These are phyloP conservation scores for Solenodon paradoxus DNA, from an alignment of 2,113 vertebrate genomes.

Conservation along the genomic window DNA sequence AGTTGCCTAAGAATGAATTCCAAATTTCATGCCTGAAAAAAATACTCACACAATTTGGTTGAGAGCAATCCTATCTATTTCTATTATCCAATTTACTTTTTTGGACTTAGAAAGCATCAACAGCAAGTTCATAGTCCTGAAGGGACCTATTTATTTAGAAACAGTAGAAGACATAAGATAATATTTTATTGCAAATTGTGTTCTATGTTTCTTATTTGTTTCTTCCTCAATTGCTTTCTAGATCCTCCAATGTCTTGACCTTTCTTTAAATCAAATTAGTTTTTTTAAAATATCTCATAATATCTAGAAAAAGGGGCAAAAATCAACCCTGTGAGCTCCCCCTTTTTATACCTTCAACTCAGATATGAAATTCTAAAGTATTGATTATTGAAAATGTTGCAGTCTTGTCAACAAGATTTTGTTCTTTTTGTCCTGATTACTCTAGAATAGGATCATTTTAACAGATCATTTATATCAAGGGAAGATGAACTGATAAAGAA, in stretches of 20 bases:
- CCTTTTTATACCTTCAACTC: not conserved
- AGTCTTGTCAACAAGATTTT: not conserved
- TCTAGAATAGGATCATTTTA: not conserved
- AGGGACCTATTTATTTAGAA: not conserved
- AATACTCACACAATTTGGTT: not conserved
- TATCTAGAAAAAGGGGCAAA: not conserved
- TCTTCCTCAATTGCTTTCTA: conserved; percentile 13
- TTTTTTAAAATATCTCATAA: not conserved
- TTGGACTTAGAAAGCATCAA: not conserved
- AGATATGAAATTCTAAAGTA: not conserved
- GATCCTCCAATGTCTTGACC: not conserved
- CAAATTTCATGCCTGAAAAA: not conserved
- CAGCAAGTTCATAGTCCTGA: not conserved
- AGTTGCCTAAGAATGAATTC: not conserved
- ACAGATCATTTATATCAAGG: not conserved
- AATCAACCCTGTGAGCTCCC: not conserved
- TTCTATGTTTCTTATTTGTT: not conserved
- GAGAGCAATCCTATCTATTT: not conserved
- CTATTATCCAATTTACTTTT: not conserved
- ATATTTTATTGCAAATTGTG: not conserved
- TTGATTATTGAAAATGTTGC: not conserved
- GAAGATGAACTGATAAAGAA: not conserved
- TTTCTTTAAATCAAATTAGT: not conserved
- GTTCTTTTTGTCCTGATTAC: not conserved
- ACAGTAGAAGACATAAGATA: not conserved